Percentiles rank a stretch among this genome's conserved stretches.
phyloP scores from a whole-genome alignment of 23 tunicate genomes.

The Oikopleura dioica region DNA sequence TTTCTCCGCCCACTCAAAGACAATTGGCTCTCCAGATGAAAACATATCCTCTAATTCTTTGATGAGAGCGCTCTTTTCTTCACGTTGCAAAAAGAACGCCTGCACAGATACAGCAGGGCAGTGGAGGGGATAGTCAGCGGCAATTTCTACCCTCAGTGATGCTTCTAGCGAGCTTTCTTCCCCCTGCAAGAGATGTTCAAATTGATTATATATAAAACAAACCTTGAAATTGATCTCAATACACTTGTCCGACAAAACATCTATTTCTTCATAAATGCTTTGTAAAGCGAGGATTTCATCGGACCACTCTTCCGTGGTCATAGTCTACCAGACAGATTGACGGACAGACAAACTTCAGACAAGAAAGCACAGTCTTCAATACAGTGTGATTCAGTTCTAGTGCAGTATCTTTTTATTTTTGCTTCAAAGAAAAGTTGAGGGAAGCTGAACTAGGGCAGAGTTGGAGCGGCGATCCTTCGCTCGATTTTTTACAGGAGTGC shows the following conservation, averaged over 20 bases:
- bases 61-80: neutral
- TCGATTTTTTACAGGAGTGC: no score
- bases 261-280: neutral
- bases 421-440: no score
- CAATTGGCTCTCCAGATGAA: neutral
- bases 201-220: no score
- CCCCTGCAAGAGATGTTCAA: no score
- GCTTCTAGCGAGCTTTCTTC: neutral
- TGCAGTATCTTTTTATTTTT: no score
- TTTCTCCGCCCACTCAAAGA: slow-evolving; percentile 2
- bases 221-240: neutral
- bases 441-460: no score
- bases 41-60: neutral
- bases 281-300: neutral
- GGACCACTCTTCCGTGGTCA: neutral
- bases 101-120: neutral
- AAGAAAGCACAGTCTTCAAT: no score
- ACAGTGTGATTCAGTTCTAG: no score
- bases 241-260: neutral
- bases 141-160: neutral
- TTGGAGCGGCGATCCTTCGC: no score
- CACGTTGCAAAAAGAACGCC: neutral
- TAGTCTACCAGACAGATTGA: no score
- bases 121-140: neutral
- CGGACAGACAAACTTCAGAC: no score